These are phyloP conservation scores for Corbicula japonica DNA, from an alignment of 2,888 invertebrate genomes.

Conservation along the genomic window DNA sequence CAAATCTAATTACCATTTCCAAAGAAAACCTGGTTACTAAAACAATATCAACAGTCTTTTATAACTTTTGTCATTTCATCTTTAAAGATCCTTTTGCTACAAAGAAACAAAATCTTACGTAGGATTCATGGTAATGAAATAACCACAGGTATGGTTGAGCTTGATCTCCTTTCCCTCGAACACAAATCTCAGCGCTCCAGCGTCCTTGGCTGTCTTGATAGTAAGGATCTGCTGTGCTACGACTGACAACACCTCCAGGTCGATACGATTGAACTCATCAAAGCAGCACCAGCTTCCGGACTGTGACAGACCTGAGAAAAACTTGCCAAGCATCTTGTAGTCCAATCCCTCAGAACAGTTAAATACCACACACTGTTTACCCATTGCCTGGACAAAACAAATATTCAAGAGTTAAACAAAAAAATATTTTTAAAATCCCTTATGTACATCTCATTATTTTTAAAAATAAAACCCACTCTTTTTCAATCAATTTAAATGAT, in stretches of 20 bases:
- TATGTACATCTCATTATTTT: too few relatives aligned
- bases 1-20: too few relatives aligned
- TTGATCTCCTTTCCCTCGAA: slow-evolving; percentile 86
- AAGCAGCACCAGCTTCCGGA: slow-evolving; percentile 87
- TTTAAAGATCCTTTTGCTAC: too few relatives aligned
- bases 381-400: slow-evolving; percentile 81
- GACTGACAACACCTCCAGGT: slow-evolving; percentile 86
- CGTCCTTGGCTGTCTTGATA: slow-evolving; percentile 86
- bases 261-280: slow-evolving; percentile 87
- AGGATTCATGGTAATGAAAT: slow-evolving; percentile 87
- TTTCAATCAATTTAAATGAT: too few relatives aligned
- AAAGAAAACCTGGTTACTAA: too few relatives aligned
- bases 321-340: slow-evolving; percentile 86
- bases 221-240: slow-evolving; percentile 86
- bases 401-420: not conserved
- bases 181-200: slow-evolving; percentile 82
- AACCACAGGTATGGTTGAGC: slow-evolving; percentile 85
- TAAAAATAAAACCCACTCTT: too few relatives aligned
- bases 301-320: slow-evolving; percentile 86
- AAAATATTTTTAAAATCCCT: too few relatives aligned
- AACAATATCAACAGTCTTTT: too few relatives aligned
- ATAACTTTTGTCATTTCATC: too few relatives aligned
- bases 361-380: slow-evolving; percentile 86
- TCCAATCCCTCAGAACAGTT: slow-evolving; percentile 87
- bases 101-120: slow-evolving; percentile 74